Conservation (phyloP, 2,113 vertebrate genomes). For the Oncorhynchus clarkii region DNA sequence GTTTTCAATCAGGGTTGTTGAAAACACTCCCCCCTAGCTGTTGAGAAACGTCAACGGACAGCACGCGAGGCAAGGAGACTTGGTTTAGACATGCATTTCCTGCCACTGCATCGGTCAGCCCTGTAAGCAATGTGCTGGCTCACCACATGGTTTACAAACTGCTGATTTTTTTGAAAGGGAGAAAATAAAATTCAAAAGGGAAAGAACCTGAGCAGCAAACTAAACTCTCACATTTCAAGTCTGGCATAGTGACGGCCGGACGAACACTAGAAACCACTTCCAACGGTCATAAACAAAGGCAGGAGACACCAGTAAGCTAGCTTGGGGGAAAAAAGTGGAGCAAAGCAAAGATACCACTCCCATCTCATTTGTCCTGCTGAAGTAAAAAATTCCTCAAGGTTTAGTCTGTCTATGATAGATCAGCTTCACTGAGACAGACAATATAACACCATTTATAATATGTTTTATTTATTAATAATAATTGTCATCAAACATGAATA, state of each 20-base stretch:
- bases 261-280: constrained; percentile 12
- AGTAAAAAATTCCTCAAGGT: too few species aligned
- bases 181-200: neutral
- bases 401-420: too few species aligned
- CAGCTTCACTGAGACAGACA: too few species aligned
- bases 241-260: constrained; percentile 5
- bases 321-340: neutral
- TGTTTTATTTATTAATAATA: too few species aligned
- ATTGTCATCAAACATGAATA: too few species aligned
- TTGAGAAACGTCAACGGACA: constrained; percentile 3
- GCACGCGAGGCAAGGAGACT: constrained; percentile 9
- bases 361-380: too few species aligned
- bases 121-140: constrained; percentile 21
- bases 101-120: constrained; percentile 4
- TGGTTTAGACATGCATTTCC: constrained; percentile 24
- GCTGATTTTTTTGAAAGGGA: constrained; percentile 1
- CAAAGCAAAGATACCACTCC: neutral
- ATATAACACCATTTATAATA: too few species aligned
- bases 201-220: neutral
- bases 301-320: neutral
- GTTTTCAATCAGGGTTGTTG: too few species aligned
- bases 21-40: neutral
- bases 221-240: constrained; percentile 10
- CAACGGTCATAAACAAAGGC: constrained; percentile 27
- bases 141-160: constrained; percentile 27